A percentile compares a stretch with the other conserved stretches of the same genome.
Evolutionary conservation across 2,888 invertebrate genomes (phyloP).

Genomic region (Leptinotarsa tumamoca): DNA sequence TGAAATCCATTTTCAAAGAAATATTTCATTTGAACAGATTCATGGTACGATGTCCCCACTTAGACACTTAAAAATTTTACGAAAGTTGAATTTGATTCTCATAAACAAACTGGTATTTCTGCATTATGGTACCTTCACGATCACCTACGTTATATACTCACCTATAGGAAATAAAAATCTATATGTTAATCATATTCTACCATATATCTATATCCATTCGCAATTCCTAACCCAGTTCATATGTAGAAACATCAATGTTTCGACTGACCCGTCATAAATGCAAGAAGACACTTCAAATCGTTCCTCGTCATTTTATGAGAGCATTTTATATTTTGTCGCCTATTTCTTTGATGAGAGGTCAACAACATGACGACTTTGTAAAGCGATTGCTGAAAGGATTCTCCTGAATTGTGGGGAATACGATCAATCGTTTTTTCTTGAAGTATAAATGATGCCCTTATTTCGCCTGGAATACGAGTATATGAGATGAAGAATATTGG

Average conservation of each 20-base stretch:
- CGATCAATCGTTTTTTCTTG: constrained; percentile 12
- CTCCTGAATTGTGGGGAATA: not conserved
- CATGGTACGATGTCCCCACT: too few relatives aligned
- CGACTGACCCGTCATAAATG: constrained; percentile 11
- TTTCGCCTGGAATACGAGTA: constrained; percentile 21
- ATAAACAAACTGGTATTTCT: too few relatives aligned
- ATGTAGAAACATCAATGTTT: constrained; percentile 4
- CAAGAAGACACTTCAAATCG: constrained; percentile 15
- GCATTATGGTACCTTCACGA: too few relatives aligned
- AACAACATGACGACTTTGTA: not conserved
- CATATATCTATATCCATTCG: too few relatives aligned
- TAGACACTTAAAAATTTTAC: too few relatives aligned
- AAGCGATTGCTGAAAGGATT: not conserved
- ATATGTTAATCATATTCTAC: too few relatives aligned
- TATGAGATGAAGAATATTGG: not conserved
- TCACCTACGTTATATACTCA: too few relatives aligned
- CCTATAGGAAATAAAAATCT: too few relatives aligned
- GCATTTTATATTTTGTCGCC: constrained; percentile 14
- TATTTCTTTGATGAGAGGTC: constrained; percentile 3
- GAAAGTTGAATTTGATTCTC: too few relatives aligned
- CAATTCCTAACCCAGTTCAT: too few relatives aligned
- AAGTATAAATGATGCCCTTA: constrained; percentile 10
- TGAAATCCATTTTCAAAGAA: too few relatives aligned
- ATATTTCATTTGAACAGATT: too few relatives aligned
- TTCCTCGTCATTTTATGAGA: constrained; percentile 36